Base-by-base conservation (phyloP, 2,888 invertebrate species). In the Drosophila infuscata region DNA sequence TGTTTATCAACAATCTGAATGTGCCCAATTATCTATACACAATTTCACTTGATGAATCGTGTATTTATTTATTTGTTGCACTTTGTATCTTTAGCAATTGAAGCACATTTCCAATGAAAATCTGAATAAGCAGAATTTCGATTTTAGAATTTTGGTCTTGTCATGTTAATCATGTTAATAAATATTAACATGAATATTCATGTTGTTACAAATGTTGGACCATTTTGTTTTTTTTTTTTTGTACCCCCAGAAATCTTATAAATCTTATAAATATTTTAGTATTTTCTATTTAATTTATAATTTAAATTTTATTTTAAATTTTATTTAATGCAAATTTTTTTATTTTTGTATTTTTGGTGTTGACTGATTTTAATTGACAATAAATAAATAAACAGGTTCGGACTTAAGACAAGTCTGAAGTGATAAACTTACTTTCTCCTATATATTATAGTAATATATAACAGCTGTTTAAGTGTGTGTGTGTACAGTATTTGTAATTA, bases 401-500 rank as follows among this genome's bases (percentile, higher is more conserved):
- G 8, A 12, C 12, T 12, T 20, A 7, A 25, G 6, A 20, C n/a
- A 20, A 46, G 3, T 12, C 46, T 46, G 12, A 46, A 46, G 20
- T 20, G 3, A 2, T 9, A 2, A n/a, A 17, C 38, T 38, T 17
- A 38, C 4, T 38, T 38, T 38, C 38, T 17, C n/a, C n/a, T n/a
- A n/a, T n/a, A n/a, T n/a, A n/a, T n/a, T n/a, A n/a, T 8, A 43
- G 43, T 6, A 20, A 46, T 46, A 20, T 20, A 43, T 43, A 46
- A 5, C 46, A 46, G 25, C 15, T 53, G 29, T 2, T 5, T 38
- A 7, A 0, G 56, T 58, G 17, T 35, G 36, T 20, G 20, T 41
- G 32, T 53, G n/a, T 53, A 20, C 7, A 25, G 7, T 3, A 52
- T 38, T 35, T 38, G 25, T 20, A 46, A 38, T 36, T 54, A 66